Conservation (phyloP, 2,888 invertebrate genomes). For the Acronicta alni region DNA sequence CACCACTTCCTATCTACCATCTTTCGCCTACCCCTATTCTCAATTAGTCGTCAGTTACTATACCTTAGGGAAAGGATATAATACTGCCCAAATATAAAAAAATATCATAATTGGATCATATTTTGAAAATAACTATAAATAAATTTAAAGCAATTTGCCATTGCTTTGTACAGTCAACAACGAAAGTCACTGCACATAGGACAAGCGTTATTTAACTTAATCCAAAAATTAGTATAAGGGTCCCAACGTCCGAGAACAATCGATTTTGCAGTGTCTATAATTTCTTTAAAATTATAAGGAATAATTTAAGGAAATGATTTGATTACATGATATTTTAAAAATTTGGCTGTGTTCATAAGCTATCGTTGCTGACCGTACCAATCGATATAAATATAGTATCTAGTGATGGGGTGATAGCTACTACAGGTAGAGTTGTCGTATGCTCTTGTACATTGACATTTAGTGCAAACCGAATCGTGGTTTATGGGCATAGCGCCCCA, state of each 20-base stretch:
- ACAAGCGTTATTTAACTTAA: too few relatives aligned
- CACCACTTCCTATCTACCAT: too few relatives aligned
- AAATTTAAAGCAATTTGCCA: constrained; percentile 43
- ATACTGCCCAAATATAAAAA: constrained; percentile 11
- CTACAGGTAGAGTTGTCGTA: constrained; percentile 40
- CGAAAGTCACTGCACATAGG: too few relatives aligned
- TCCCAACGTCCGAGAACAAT: too few relatives aligned
- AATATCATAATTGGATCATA: constrained; percentile 31
- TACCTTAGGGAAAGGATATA: constrained; percentile 2
- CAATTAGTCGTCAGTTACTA: constrained; percentile 11
- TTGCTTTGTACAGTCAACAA: constrained; percentile 7
- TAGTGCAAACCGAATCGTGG: constrained; percentile 74
- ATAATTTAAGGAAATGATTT: too few relatives aligned
- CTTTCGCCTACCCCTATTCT: neutral
- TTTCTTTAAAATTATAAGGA: too few relatives aligned
- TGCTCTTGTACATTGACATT: constrained; percentile 78
- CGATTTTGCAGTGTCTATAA: too few relatives aligned
- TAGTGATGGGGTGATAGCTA: constrained; percentile 30
- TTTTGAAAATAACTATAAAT: constrained; percentile 31
- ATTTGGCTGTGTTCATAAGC: too few relatives aligned
- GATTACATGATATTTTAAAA: too few relatives aligned
- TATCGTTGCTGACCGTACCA: constrained; percentile 3
- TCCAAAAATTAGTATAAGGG: too few relatives aligned
- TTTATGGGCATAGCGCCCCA: constrained; percentile 69
- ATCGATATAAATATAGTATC: constrained; percentile 35